A percentile compares a stretch with the other conserved stretches of the same genome.
Evolutionary conservation across 2,888 invertebrate species (phyloP).

Genomic region (Oxyscelio sp.): DNA sequence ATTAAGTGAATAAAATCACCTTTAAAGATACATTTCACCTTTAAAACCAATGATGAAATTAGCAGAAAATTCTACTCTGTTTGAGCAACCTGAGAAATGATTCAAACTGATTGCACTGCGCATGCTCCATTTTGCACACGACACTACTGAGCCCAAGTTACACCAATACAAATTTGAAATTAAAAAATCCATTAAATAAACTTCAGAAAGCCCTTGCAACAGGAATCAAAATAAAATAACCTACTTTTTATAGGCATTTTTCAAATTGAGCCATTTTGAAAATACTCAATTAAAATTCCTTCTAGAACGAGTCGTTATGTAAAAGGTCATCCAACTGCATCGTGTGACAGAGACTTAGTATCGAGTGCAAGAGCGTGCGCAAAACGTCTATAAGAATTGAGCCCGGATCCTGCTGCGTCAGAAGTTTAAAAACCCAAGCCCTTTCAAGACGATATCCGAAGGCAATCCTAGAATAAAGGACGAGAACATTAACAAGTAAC

Average conservation of each 20-base stretch:
- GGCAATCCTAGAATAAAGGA: no score
- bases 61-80: slow-evolving; percentile 36
- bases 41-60: slow-evolving; percentile 31
- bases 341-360: slow-evolving; percentile 37
- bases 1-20: no score
- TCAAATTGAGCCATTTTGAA: no score
- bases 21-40: neutral
- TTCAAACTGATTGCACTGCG: slow-evolving; percentile 50
- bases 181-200: no score
- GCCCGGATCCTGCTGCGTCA: slow-evolving; percentile 30
- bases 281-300: no score
- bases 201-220: no score
- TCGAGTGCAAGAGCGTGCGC: slow-evolving; percentile 61
- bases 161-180: slow-evolving; percentile 34
- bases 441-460: slow-evolving; percentile 33
- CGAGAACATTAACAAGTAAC: no score
- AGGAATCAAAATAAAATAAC: neutral
- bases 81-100: slow-evolving; percentile 24
- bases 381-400: slow-evolving; percentile 63
- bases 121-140: slow-evolving; percentile 78
- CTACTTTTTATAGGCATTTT: no score
- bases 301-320: no score
- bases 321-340: slow-evolving; percentile 21
- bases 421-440: slow-evolving; percentile 24
- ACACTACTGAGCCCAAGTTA: slow-evolving; percentile 63